phyloP scores from a whole-genome alignment of 2,797 vertebrate species.

The Thripadectes ignobilis region DNA sequence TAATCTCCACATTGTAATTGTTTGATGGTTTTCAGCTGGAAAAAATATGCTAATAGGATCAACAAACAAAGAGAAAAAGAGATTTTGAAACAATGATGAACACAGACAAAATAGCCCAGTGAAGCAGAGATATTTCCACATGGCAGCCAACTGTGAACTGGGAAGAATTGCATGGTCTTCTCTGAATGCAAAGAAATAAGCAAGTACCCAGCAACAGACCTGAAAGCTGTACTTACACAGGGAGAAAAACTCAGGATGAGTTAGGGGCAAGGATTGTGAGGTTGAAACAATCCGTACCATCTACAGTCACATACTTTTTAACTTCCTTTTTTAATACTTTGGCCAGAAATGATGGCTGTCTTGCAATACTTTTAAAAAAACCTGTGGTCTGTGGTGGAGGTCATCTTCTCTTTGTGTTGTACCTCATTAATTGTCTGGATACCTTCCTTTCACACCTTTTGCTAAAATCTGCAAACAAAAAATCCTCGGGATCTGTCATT shows the following conservation, averaged over 20 bases:
- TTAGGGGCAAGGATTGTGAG: neutral
- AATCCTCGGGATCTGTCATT: neutral
- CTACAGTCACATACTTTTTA: neutral
- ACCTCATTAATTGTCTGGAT: neutral
- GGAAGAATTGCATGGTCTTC: neutral
- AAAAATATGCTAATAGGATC: conserved; percentile 23
- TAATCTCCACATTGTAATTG: neutral
- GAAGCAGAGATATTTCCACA: neutral
- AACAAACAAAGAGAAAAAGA: conserved; percentile 5
- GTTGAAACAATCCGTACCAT: neutral
- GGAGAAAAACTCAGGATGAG: neutral
- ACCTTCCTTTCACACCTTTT: neutral
- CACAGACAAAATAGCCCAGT: neutral
- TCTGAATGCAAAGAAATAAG: neutral
- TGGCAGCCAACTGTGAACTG: neutral
- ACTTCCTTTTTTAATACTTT: neutral
- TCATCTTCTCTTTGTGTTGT: neutral
- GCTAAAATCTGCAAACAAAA: neutral
- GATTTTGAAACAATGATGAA: conserved; percentile 4
- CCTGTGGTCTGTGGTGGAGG: neutral
- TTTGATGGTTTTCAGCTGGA: conserved; percentile 34
- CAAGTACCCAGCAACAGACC: neutral
- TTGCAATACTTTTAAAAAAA: neutral
- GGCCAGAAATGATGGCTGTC: neutral
- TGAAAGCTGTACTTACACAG: neutral